A percentile compares a stretch with the other conserved stretches of the same genome.
Conservation (phyloP, 2,797 vertebrate genomes). For the Selene dorsalis region DNA sequence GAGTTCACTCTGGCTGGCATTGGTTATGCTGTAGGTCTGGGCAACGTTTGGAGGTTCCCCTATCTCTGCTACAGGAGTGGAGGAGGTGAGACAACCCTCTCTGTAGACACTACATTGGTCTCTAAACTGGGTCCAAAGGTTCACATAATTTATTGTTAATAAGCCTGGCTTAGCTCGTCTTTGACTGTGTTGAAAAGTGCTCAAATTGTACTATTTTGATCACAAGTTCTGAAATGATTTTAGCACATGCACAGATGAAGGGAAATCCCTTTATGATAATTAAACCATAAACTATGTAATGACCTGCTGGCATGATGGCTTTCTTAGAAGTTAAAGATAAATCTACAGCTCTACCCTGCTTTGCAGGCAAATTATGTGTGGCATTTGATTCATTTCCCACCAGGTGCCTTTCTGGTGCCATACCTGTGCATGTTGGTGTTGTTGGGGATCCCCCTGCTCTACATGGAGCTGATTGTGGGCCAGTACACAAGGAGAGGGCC, state of each 20-base stretch:
- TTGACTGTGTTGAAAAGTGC: neutral
- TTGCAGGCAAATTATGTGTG: neutral
- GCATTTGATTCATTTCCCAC: neutral
- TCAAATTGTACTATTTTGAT: neutral
- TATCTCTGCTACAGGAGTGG: slow-evolving; percentile 86
- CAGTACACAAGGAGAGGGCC: slow-evolving; percentile 83
- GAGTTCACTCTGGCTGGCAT: slow-evolving; percentile 87
- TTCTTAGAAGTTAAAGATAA: slow-evolving; percentile 39
- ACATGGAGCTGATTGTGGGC: slow-evolving; percentile 85
- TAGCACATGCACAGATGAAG: neutral
- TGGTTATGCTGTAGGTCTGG: slow-evolving; percentile 84
- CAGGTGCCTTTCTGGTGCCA: slow-evolving; percentile 86
- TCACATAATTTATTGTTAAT: neutral
- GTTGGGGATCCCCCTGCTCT: slow-evolving; percentile 85
- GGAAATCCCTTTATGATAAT: neutral
- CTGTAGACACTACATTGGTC: neutral
- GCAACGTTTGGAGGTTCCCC: slow-evolving; percentile 87
- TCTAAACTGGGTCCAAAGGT: slow-evolving; percentile 21
- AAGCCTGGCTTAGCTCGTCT: neutral
- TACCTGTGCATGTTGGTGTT: slow-evolving; percentile 85
- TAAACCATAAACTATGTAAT: neutral
- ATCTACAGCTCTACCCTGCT: neutral
- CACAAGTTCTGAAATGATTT: neutral
- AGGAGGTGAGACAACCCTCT: slow-evolving; percentile 79
- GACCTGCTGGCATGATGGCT: neutral